phyloP scores from a whole-genome alignment of 2,113 vertebrate species.

The Nothocercus julius region DNA sequence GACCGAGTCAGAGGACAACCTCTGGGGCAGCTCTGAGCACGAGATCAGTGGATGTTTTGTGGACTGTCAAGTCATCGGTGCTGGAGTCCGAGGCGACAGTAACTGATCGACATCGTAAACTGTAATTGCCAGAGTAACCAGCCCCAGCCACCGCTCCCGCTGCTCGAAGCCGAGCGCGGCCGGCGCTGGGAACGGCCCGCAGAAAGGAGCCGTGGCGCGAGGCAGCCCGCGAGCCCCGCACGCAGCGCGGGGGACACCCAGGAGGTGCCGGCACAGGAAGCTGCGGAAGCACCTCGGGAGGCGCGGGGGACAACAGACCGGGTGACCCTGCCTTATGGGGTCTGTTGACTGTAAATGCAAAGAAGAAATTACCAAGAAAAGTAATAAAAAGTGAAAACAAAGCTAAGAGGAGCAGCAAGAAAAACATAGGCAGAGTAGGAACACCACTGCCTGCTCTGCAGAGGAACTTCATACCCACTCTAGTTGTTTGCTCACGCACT shows the following conservation, averaged over 20 bases:
- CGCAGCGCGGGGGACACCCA: too few species aligned
- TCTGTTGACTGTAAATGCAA: fast-evolving
- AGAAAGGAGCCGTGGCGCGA: fast-evolving
- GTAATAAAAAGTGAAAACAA: not conserved
- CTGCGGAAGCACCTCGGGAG: not conserved
- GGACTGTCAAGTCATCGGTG: conserved; percentile 21
- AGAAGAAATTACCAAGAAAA: not conserved
- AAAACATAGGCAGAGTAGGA: not conserved
- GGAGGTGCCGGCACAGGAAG: too few species aligned
- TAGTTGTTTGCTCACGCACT: fast-evolving
- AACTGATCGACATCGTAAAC: conserved; percentile 42
- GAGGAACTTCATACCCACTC: not conserved
- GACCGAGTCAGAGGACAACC: conserved; percentile 54
- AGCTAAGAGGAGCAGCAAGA: not conserved
- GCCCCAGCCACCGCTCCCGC: not conserved
- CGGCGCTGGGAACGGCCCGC: not conserved
- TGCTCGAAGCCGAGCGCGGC: not conserved
- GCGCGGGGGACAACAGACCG: not conserved
- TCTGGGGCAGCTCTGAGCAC: conserved; percentile 39
- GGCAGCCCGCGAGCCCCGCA: too few species aligned
- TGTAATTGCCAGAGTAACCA: conserved; percentile 40
- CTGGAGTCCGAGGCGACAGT: conserved; percentile 43
- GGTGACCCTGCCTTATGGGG: not conserved
- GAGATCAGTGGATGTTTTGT: conserved; percentile 20
- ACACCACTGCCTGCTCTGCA: fast-evolving